Evolutionary conservation across 2,797 vertebrate species (phyloP), one percentile per base, ranked within the genome.

Genomic region (Acanthis flammea): DNA sequence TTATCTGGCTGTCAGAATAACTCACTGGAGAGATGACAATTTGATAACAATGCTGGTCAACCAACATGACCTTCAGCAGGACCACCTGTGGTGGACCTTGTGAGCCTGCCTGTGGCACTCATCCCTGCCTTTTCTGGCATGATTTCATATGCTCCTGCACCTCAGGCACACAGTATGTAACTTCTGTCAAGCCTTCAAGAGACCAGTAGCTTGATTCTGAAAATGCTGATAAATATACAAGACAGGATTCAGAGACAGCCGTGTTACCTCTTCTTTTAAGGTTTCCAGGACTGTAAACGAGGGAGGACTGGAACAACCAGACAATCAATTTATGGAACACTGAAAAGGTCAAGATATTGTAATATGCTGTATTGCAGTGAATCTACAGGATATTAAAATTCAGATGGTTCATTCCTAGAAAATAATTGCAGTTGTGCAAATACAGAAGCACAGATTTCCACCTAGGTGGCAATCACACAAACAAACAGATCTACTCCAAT

Each of bases 271-370:
- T 92, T 95, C 96, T 95, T 90, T 63, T 88, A 86, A 86, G 48
- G 42, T 93, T 95, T 88, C 90, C 77, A 93, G 79, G 65, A 86
- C 58, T 94, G 62, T 97, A 95, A 97, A 94, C 14, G 75, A 76
- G 55, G 35, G 44, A 88, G 44, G 89, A 86, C n/a, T 70, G 88
- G 84, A 95, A 94, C 7, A 60, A 79, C 65, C 67, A 91, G 80
- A 87, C 67, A 90, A 96, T 96, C 95, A 97, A 94, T 97, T 96
- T 96, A 92, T 48, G 77, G 92, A 95, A 91, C 92, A 92, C 31
- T 96, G 90, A 95, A 97, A 97, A 97, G 95, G 95, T 97, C 97
- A 97, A 70, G 41, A 42, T 96, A 94, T 65, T 91, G 55, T 89
- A 94, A 88, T 88, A 54, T 41, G 76, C 51, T 74, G 37, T 35